Base-by-base conservation (phyloP, 2,888 invertebrate genomes). In the Chaetoderma sp. region DNA sequence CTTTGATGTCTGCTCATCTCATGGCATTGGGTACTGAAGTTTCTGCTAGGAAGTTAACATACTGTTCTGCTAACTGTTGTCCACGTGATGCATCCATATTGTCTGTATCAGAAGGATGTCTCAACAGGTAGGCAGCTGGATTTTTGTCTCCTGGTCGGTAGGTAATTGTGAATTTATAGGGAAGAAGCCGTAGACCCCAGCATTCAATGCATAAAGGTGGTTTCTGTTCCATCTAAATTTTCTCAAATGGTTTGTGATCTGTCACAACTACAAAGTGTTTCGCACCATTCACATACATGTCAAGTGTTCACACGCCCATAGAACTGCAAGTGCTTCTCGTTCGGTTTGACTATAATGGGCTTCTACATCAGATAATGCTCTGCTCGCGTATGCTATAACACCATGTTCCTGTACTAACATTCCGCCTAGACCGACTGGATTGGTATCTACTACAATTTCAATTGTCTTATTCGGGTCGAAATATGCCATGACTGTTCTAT, bases 271-370 rank as follows among this genome's bases (percentile, higher is more conserved):
- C 71, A 45, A 79, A 75, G 10, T 57, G 39, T 44, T 60, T 62
- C 10, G 60, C 67, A 42, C 75, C 75, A 36, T 59, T 23, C 0
- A 80, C 55, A 49, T 77, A 78, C 44, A 71, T 55, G 30, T 73
- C 60, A 25, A 78, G 44, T 75, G 71, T 63, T 76, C 74, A 55
- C 67, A 71, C 10, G 71, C 72, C 77, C 74, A 74, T 21, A 72
- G 67, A 8, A 78, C 56, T 1, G 66, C 72, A 23, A 76, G 52
- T 1, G 70, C 62, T 58, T 79, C 75, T 6, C 68, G 57, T 58
- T 76, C 75, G 28, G 70, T 69, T 55, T 72, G 72, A 25, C 70
- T 63, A 59, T 78, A 78, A 1, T 72, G 56, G 13, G 49, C 60
- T 61, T 66, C 71, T 3, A 64, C 58, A 25, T 60, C 55, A 5